Evolutionary conservation across 2,113 vertebrate genomes (phyloP).

Genomic region (Coregonus clupeaformis): DNA sequence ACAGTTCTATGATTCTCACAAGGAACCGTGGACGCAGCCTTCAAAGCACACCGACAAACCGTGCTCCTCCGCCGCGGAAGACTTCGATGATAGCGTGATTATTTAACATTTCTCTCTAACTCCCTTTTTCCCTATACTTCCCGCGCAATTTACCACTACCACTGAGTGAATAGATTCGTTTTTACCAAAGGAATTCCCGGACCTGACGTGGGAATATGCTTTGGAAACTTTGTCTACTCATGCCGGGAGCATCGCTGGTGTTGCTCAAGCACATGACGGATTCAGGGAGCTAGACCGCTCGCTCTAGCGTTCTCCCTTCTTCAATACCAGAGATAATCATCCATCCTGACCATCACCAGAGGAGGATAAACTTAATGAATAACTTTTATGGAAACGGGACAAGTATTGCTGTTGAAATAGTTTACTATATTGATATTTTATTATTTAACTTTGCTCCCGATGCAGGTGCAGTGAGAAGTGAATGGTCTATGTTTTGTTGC

Average conservation of each 20-base stretch:
- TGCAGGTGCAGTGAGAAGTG: conserved; percentile 48
- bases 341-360: conserved; percentile 37
- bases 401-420: conserved; percentile 24
- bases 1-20: conserved; percentile 46
- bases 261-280: conserved; percentile 18
- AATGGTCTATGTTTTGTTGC: neutral
- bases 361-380: neutral
- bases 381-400: conserved; percentile 24
- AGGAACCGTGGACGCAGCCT: conserved; percentile 55
- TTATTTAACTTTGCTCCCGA: neutral
- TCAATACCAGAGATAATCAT: neutral
- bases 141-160: conserved; percentile 35
- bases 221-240: conserved; percentile 26
- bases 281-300: conserved; percentile 12
- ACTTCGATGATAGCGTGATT: conserved; percentile 49
- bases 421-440: conserved; percentile 3
- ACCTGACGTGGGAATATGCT: conserved; percentile 19
- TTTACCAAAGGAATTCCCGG: conserved; percentile 19
- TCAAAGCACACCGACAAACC: conserved; percentile 23
- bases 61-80: conserved; percentile 48
- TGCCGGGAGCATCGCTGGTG: conserved; percentile 18
- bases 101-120: conserved; percentile 25
- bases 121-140: conserved; percentile 18
- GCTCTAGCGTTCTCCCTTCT: neutral
- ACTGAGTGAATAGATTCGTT: conserved; percentile 12